These are phyloP conservation scores for Altica lythri DNA, from an alignment of 2,888 invertebrate genomes.

Conservation along the genomic window DNA sequence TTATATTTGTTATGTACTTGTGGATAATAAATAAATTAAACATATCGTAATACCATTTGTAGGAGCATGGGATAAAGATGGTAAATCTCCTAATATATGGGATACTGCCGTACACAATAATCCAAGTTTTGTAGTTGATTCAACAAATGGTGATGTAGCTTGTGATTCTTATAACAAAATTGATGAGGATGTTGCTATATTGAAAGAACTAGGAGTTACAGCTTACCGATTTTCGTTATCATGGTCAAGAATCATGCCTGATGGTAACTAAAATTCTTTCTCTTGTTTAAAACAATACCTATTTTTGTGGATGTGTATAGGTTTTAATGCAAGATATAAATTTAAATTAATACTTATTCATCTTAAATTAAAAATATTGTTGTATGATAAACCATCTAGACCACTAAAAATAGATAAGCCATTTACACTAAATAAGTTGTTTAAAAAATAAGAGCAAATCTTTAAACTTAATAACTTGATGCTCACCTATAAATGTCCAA, in stretches of 20 bases:
- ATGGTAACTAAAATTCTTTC: conserved; percentile 56
- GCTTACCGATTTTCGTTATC: conserved; percentile 58
- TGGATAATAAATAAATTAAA: neutral
- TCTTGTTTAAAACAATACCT: neutral
- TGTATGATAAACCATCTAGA: neutral
- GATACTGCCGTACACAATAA: conserved; percentile 58
- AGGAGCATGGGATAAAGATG: conserved; percentile 53
- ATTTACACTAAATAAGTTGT: neutral
- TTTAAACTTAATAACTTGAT: too few species aligned
- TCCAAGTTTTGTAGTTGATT: conserved; percentile 58
- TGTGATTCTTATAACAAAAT: conserved; percentile 71
- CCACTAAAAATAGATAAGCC: neutral
- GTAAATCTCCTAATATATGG: conserved; percentile 59
- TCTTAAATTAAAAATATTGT: neutral
- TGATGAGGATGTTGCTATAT: conserved; percentile 64
- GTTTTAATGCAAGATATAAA: too few species aligned
- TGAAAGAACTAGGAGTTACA: conserved; percentile 62
- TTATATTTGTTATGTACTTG: neutral
- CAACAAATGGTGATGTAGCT: conserved; percentile 66
- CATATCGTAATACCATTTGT: neutral
- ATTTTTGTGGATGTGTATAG: too few species aligned
- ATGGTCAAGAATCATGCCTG: conserved; percentile 59
- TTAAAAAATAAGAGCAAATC: neutral
- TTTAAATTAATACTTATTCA: neutral
- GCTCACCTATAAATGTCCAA: too few species aligned